A percentile compares a stretch with the other conserved stretches of the same genome.
phyloP scores from a whole-genome alignment of 2,113 vertebrate genomes.

The Aphelocoma coerulescens region DNA sequence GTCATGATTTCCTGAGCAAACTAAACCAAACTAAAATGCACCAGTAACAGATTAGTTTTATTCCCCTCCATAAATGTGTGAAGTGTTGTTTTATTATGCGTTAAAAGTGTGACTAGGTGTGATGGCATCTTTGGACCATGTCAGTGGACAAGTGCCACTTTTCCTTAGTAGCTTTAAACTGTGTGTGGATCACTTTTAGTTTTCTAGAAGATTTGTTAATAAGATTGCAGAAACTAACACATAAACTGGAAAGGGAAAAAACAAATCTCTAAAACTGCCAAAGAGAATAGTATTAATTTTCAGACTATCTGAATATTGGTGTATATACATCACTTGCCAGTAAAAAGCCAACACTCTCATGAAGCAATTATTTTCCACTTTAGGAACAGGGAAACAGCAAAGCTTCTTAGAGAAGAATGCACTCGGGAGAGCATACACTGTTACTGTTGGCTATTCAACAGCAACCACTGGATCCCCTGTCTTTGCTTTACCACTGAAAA shows the following conservation, averaged over 20 bases:
- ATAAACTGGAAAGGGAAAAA: neutral
- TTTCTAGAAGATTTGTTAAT: constrained; percentile 11
- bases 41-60: neutral
- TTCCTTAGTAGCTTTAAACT: constrained; percentile 18
- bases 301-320: neutral
- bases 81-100: constrained; percentile 32
- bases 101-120: constrained; percentile 27
- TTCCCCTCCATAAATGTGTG: neutral
- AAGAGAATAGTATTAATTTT: neutral
- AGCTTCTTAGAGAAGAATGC: neutral
- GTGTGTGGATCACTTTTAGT: neutral
- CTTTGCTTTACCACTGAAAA: neutral
- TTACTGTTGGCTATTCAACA: neutral
- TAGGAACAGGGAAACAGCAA: neutral
- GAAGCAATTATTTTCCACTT: neutral
- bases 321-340: neutral
- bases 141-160: neutral
- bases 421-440: neutral
- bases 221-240: neutral
- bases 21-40: constrained; percentile 26
- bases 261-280: neutral
- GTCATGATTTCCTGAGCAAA: constrained; percentile 33
- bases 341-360: neutral
- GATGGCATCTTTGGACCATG: neutral
- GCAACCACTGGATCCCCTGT: neutral